phyloP scores from a whole-genome alignment of 2,113 vertebrate genomes.

The Pseudorasbora parva region DNA sequence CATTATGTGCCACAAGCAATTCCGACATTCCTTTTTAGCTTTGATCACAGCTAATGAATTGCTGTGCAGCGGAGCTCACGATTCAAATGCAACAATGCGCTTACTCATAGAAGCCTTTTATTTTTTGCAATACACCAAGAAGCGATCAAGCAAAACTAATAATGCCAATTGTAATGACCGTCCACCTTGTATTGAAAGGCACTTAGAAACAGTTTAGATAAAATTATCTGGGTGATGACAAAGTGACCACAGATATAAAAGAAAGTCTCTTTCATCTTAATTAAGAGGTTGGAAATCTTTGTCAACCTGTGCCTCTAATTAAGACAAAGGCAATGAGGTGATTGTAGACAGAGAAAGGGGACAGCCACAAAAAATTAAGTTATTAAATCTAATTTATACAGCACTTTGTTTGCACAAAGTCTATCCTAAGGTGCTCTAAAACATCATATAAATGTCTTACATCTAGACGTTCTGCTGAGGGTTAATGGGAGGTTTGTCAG shows the following conservation, averaged over 20 bases:
- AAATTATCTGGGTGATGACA: background rate
- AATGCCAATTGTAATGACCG: background rate
- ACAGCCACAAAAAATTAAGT: background rate
- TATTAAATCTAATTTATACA: background rate
- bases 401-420: constrained; percentile 12
- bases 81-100: constrained; percentile 7
- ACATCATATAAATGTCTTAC: constrained; percentile 1
- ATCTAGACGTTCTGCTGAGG: background rate
- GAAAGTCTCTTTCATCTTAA: background rate
- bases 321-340: background rate
- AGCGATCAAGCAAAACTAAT: constrained; percentile 8
- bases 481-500: background rate
- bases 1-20: constrained; percentile 29
- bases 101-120: background rate
- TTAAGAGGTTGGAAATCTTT: background rate
- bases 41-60: constrained; percentile 37
- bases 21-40: background rate
- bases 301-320: background rate
- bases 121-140: background rate
- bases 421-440: background rate
- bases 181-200: constrained; percentile 1
- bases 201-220: background rate
- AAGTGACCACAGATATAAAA: background rate
- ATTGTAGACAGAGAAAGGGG: background rate
- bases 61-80: background rate